Percentiles rank a stretch among this genome's conserved stretches.
These are phyloP conservation scores for Neopipo cinnamomea DNA, from an alignment of 2,113 vertebrate species.

Conservation along the genomic window DNA sequence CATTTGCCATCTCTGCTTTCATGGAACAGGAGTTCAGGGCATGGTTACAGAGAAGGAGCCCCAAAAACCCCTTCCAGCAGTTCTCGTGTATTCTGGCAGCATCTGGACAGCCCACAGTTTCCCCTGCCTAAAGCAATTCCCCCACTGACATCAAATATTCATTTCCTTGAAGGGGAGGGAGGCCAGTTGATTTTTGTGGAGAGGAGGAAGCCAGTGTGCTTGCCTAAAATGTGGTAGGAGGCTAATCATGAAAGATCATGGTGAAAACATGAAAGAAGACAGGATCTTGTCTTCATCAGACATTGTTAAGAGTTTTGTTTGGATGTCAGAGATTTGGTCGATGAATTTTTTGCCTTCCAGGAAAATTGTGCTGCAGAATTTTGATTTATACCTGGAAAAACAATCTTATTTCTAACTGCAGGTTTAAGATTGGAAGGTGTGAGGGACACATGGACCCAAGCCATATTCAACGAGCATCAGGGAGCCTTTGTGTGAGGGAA, in stretches of 20 bases:
- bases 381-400: accelerated
- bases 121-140: background rate
- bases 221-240: background rate
- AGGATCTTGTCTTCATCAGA: background rate
- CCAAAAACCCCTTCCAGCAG: background rate
- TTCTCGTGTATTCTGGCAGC: background rate
- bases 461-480: background rate
- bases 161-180: background rate
- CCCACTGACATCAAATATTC: background rate
- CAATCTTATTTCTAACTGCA: background rate
- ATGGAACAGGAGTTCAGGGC: background rate
- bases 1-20: background rate
- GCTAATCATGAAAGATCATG: background rate
- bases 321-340: background rate
- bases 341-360: background rate
- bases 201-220: background rate
- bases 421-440: background rate
- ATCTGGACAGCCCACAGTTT: background rate
- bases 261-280: background rate
- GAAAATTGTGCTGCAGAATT: background rate
- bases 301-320: background rate
- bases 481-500: background rate
- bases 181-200: background rate
- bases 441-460: background rate
- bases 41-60: background rate